Base-by-base conservation (phyloP, 2,888 invertebrate species). In the Tanytarsus gracilentus region DNA sequence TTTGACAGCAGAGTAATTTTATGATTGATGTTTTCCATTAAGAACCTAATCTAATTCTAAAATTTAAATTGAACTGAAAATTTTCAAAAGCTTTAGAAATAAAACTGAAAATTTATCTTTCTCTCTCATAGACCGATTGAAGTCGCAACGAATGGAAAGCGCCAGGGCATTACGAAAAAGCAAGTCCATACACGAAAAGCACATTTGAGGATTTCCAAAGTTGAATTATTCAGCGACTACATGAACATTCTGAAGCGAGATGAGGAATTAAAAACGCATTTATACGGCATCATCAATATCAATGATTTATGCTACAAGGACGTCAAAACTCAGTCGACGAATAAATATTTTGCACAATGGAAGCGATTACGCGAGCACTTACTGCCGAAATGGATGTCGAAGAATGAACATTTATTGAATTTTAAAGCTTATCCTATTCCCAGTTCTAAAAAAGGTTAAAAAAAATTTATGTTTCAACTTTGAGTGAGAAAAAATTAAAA, bases 131-230 rank as follows among this genome's bases (percentile, higher is more conserved):
- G 87, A 58, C 67, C 77, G 29, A 70, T 76, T 48, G 88, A 92
- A 75, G 81, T 91, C 26, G 79, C 83, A 18, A 85, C 89, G 0
- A 81, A 85, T 68, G 93, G 94, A 4, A 80, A 78, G 66, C 86
- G 83, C 63, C 83, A 88, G 69, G 93, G 93, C 4, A 75, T 83
- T 1, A 90, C 88, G 0, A 88, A 85, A 69, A 88, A 84, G 29
- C 66, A 67, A 1, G 29, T 71, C 25, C 69, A 71, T 53, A 69
- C 67, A 21, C 71, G 72, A 16, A 75, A 69, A 11, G 75, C 71
- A 50, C 74, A 75, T 33, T 69, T 84, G 61, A 70, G 74, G 55
- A 75, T 83, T 39, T 79, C 78, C 65, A 81, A 82, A 72, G 76
- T 75, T 65, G 75, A 74, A 63, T 64, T 84, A 3, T 76, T 79